Evolutionary conservation across 2,888 invertebrate genomes (phyloP), one percentile per base, ranked within the genome.

Genomic region (Cyaniris semiargus): DNA sequence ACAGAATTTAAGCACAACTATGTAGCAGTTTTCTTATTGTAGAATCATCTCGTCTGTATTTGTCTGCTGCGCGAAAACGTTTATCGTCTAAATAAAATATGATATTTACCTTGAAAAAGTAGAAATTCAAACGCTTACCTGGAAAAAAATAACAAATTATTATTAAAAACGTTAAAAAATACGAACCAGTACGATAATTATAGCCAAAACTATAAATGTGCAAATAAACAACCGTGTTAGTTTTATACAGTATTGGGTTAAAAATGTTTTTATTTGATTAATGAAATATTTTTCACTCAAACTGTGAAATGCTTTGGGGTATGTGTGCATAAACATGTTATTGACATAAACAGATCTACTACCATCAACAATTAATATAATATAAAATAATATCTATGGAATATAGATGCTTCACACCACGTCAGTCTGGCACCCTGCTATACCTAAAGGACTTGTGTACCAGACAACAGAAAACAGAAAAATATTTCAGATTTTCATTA

Each of bases 101-200:
- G 1, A 71, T 71, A n/a, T 70, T 71, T 71, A 71, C 71, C 71
- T 71, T 27, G 21, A 38, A 3, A 38, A 70, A 34, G 7, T 8
- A 18, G 18, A 44, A 21, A 23, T 38, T 21, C 44, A 38, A 72
- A 15, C 8, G 44, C 71, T 71, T 72, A 72, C 72, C 72, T 72
- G 72, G 6, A 72, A 72, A 66, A 66, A 66, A 66, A 15, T n/a
- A 13, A 15, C 44, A n/a, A 44, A 71, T n/a, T n/a, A n/a, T n/a
- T n/a, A 44, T 38, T 21, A 70, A 13, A 27, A 3, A 27, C 23
- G 2, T 21, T 7, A 58, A 8, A 10, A 58, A 58, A 6, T 3
- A 10, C 15, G 7, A 27, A 27, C 2, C 10, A 15, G 10, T 2
- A 15, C 13, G 15, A 27, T 31, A 5, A 53, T 27, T 27, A 15